These are phyloP conservation scores for Paguma larvata DNA, from an alignment of 2,797 vertebrate species.

Conservation along the genomic window DNA sequence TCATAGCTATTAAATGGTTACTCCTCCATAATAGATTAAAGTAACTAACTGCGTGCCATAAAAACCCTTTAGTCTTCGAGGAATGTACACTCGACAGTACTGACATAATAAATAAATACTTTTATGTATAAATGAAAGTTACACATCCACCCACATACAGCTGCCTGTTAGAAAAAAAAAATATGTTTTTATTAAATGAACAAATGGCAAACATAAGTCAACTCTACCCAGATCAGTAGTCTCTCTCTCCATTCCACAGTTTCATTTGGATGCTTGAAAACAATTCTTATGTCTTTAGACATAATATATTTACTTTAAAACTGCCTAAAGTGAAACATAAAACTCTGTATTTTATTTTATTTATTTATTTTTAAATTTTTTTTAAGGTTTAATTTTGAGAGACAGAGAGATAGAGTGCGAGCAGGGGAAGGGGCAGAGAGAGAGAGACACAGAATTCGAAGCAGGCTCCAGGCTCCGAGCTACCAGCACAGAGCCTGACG, in stretches of 20 bases:
- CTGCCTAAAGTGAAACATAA: constrained; percentile 22
- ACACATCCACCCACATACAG: constrained; percentile 51
- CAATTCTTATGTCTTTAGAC: constrained; percentile 30
- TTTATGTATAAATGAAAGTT: constrained; percentile 53
- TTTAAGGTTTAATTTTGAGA: too few relatives aligned
- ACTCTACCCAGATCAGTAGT: constrained; percentile 44
- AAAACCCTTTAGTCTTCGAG: constrained; percentile 25
- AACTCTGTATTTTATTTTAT: background rate
- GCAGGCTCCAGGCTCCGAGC: too few relatives aligned
- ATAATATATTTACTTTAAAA: constrained; percentile 60
- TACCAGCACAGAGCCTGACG: too few relatives aligned
- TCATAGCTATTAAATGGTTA: background rate
- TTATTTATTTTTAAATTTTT: too few relatives aligned
- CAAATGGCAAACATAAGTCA: constrained; percentile 46
- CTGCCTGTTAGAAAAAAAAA: constrained; percentile 50
- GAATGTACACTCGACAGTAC: background rate
- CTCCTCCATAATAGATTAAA: background rate
- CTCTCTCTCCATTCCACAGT: background rate
- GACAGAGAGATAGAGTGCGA: too few relatives aligned
- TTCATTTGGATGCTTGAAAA: constrained; percentile 54
- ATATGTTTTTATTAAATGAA: constrained; percentile 65
- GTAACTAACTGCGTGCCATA: background rate
- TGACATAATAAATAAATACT: constrained; percentile 32
- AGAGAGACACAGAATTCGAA: too few relatives aligned
- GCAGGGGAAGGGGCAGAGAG: too few relatives aligned